Conservation (phyloP, 2,113 vertebrate genomes). For the Promerops cafer region DNA sequence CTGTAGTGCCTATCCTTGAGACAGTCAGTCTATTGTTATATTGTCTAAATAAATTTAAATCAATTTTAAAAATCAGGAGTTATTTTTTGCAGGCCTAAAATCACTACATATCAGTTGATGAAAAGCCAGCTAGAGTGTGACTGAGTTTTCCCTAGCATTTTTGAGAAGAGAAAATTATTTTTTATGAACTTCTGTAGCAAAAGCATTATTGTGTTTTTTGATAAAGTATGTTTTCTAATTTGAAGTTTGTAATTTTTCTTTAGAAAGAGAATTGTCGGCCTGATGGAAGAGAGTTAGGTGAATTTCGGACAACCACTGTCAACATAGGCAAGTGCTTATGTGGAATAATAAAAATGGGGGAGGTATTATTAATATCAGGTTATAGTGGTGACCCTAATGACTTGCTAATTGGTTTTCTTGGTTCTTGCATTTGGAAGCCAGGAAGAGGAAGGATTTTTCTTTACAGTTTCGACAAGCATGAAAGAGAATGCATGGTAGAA, state of each 20-base stretch:
- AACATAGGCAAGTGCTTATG: slow-evolving; percentile 83
- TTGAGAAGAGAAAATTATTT: neutral
- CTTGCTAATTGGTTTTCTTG: neutral
- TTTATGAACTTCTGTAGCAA: neutral
- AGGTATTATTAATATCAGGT: neutral
- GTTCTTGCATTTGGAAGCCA: neutral
- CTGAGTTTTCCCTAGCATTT: neutral
- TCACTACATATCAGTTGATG: neutral
- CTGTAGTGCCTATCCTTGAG: neutral
- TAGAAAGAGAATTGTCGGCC: slow-evolving; percentile 97
- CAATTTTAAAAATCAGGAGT: neutral
- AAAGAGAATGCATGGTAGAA: accelerated
- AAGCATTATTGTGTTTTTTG: neutral
- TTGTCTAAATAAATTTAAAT: neutral
- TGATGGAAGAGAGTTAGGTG: slow-evolving; percentile 89
- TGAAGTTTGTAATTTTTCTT: neutral
- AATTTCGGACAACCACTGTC: slow-evolving; percentile 94
- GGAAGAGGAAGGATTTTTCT: neutral
- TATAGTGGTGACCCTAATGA: neutral
- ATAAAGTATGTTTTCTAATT: neutral
- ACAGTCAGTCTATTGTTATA: neutral
- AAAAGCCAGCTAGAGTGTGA: neutral
- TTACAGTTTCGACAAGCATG: neutral
- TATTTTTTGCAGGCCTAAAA: neutral
- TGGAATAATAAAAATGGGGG: neutral